phyloP scores from a whole-genome alignment of 2,888 invertebrate genomes.

The Nebria brevicollis region DNA sequence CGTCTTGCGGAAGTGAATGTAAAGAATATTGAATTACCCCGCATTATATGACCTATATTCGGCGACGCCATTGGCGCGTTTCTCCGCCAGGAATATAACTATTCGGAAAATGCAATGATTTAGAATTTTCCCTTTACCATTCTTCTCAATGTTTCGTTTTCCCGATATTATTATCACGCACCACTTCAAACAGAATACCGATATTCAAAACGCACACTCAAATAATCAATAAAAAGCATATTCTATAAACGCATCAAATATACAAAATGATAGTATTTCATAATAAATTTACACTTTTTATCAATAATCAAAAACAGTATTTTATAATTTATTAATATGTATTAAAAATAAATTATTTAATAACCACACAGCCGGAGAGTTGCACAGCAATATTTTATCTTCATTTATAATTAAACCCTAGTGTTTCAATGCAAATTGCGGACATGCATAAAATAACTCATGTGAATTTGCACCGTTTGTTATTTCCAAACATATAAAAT shows the following conservation, averaged over 20 bases:
- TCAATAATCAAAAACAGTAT: no score
- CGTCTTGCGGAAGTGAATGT: slow-evolving; percentile 13
- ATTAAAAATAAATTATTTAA: background rate
- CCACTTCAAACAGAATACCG: background rate
- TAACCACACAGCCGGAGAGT: background rate
- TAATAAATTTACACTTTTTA: no score
- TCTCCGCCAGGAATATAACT: background rate
- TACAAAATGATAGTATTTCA: no score
- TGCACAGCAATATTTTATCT: background rate
- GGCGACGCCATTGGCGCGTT: background rate
- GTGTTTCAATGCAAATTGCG: background rate
- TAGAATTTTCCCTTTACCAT: background rate
- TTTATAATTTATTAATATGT: background rate
- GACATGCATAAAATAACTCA: background rate
- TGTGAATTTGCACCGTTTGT: background rate
- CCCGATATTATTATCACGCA: background rate
- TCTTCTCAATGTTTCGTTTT: background rate
- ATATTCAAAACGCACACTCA: no score
- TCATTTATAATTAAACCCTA: background rate
- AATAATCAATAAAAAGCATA: no score
- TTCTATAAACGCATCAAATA: no score
- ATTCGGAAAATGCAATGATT: slow-evolving; percentile 4
- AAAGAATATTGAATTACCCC: slow-evolving; percentile 23
- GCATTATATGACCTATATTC: slow-evolving; percentile 20
- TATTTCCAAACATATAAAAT: background rate